Evolutionary conservation across 2,888 invertebrate genomes (phyloP).

Genomic region (Perizoma affinitatum): DNA sequence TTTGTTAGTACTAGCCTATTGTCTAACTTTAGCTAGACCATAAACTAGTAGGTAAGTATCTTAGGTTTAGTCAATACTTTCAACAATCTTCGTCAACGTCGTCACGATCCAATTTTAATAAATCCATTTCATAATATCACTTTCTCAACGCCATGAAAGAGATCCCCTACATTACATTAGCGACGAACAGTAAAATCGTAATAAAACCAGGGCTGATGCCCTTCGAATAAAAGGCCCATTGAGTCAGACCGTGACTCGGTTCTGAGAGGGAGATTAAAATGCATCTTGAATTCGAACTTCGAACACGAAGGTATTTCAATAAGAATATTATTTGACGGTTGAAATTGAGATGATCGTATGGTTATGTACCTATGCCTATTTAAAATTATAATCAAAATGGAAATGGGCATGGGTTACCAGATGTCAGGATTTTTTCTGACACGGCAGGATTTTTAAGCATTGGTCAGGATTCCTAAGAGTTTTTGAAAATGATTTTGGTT

Average conservation of each 20-base stretch:
- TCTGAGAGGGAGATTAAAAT: constrained; percentile 27
- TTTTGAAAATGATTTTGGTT: too few relatives aligned
- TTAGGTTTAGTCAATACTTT: not conserved
- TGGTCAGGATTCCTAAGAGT: too few relatives aligned
- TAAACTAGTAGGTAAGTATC: too few relatives aligned
- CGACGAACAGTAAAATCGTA: constrained; percentile 45
- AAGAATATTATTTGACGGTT: not conserved
- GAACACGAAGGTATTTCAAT: not conserved
- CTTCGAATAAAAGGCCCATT: constrained; percentile 45
- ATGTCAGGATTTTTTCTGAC: too few relatives aligned
- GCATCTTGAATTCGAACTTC: constrained; percentile 2
- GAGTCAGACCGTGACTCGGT: constrained; percentile 46
- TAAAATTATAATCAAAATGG: too few relatives aligned
- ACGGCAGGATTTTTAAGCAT: too few relatives aligned
- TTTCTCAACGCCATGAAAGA: constrained; percentile 17
- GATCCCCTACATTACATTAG: constrained; percentile 34
- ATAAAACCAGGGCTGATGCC: constrained; percentile 50
- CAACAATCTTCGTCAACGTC: not conserved
- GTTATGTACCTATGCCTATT: too few relatives aligned
- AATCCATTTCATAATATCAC: constrained; percentile 13
- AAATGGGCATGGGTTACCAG: too few relatives aligned
- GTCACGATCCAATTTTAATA: not conserved
- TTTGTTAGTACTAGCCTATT: too few relatives aligned
- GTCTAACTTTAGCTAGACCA: too few relatives aligned
- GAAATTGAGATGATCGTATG: too few relatives aligned